Conservation (phyloP, 2,888 invertebrate genomes). For the Phyto melanocephala region DNA sequence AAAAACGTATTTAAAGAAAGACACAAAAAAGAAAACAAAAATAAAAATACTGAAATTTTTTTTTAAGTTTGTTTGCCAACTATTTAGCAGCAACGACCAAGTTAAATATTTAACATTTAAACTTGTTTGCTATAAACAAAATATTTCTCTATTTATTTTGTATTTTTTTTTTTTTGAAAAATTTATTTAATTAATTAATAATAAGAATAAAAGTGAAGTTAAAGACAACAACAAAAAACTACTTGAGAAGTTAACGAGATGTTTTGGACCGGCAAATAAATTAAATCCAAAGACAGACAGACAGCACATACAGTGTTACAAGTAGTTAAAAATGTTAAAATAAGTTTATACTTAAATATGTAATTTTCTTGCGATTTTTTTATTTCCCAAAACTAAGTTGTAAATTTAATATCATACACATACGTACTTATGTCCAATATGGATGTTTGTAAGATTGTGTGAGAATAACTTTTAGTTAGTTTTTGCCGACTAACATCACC, state of each 20-base stretch:
- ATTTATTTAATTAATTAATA: conserved; percentile 65
- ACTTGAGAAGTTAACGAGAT: conserved; percentile 48
- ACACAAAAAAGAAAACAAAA: neutral
- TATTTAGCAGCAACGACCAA: neutral
- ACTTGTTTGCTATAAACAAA: conserved; percentile 19
- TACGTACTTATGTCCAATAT: no score
- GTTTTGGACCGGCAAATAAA: conserved; percentile 39
- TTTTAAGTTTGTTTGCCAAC: neutral
- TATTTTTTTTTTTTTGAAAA: neutral
- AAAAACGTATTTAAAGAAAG: neutral
- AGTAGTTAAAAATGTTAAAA: neutral
- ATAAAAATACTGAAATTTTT: no score
- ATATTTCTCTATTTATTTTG: neutral
- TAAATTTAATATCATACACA: no score
- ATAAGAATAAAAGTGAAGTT: conserved; percentile 43
- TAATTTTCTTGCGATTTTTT: neutral
- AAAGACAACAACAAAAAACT: conserved; percentile 41
- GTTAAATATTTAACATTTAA: conserved; percentile 16
- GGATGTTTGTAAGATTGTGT: neutral
- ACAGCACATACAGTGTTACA: neutral
- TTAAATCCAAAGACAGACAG: neutral
- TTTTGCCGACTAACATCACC: neutral
- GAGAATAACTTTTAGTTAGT: neutral
- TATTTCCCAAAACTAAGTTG: neutral
- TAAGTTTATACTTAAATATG: neutral